Base-by-base conservation (phyloP, 2,888 invertebrate genomes). In the Itoplectis maculator region DNA sequence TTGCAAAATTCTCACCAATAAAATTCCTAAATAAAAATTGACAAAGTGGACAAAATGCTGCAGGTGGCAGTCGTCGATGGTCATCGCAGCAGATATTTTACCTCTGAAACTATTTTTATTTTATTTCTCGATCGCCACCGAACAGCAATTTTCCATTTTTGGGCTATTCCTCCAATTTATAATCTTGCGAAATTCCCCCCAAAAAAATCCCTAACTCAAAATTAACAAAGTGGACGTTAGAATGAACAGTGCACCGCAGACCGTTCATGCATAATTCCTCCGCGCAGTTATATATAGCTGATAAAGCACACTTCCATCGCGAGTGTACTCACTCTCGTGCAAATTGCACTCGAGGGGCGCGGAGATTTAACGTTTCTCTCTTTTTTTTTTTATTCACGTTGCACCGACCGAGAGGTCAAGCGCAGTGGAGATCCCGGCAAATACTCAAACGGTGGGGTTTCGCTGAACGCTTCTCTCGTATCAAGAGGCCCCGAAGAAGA, bases 381-480 rank as follows among this genome's bases (percentile, higher is more conserved):
- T 69, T 37, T 45, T 15, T 54, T 61, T 78, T 66, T 63, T 59
- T 61, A 56, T 80, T 37, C n/a, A n/a, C 73, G 69, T 83, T 73
- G 77, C 77, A 76, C 56, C 63, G 82, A 76, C 75, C 79, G 68
- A 73, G 76, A 77, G 82, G 82, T 83, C 82, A 83, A 83, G 76
- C 79, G 72, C 23, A 65, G 66, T 72, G 68, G 66, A 82, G 82
- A 83, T 83, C 76, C 79, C 73, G 79, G 79, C 79, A 83, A 80
- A 77, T 83, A 83, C 79, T 76, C 49, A 72, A 82, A 76, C 72
- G 78, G 20, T 49, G 65, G 61, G 61, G 63, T 54, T 61, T 79
- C 42, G 66, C 37, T 75, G 70, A 65, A 72, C 82, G 77, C 79
- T 29, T 37, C 73, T 37, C 73, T 69, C 47, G 72, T 49, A 59